Conservation (phyloP, 1,140 invertebrate genomes). For the Euura lappo region DNA sequence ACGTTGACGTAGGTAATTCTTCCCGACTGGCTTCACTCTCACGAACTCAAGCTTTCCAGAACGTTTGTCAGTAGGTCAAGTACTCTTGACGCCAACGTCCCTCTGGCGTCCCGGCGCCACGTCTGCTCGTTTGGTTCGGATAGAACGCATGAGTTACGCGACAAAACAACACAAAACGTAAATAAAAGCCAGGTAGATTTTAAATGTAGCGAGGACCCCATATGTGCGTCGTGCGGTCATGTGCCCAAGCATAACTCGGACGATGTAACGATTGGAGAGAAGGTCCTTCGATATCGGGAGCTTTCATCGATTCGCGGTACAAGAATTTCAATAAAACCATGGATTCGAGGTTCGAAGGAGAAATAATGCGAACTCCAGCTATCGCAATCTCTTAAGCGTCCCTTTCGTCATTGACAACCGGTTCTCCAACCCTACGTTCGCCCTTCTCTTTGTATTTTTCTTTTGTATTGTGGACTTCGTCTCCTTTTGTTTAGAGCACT, state of each 20-base stretch:
- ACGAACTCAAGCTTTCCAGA: not conserved
- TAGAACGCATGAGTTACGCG: too few relatives aligned
- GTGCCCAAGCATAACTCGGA: too few relatives aligned
- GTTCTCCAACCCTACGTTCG: not conserved
- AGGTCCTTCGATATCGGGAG: not conserved
- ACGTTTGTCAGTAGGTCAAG: conserved; percentile 2
- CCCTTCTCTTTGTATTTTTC: not conserved
- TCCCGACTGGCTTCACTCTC: not conserved
- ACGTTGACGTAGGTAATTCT: not conserved
- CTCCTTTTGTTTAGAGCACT: not conserved
- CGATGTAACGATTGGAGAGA: not conserved
- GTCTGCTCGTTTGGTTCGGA: too few relatives aligned
- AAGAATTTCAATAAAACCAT: not conserved
- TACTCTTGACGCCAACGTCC: not conserved
- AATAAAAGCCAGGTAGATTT: too few relatives aligned
- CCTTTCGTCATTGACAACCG: not conserved
- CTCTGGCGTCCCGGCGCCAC: not conserved
- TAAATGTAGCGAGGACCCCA: too few relatives aligned
- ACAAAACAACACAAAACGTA: too few relatives aligned
- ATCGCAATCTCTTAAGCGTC: not conserved
- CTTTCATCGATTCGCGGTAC: not conserved
- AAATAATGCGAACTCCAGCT: not conserved
- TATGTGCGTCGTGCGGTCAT: too few relatives aligned
- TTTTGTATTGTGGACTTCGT: not conserved
- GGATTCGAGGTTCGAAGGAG: not conserved